Evolutionary conservation across 2,888 invertebrate genomes (phyloP), one percentile per base, ranked within the genome.

Genomic region (Mamestra brassicae): DNA sequence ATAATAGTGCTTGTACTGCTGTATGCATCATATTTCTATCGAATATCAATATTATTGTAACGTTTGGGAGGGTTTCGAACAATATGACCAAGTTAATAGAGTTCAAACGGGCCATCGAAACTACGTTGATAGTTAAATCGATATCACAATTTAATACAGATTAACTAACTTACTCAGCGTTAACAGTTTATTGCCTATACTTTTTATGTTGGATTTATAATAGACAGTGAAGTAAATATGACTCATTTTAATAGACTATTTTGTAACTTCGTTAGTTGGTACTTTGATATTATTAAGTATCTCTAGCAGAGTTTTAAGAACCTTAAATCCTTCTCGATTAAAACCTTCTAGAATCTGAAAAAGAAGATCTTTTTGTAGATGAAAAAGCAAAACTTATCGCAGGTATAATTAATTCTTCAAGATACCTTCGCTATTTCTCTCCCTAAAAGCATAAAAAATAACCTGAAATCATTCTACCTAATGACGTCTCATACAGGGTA

Each of bases 91-190:
- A 52, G 62, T 45, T 72, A 67, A 54, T 77, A 42, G 34, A 64
- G 55, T 71, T 68, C 38, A 47, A 58, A 57, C 68, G 52, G n/a
- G 42, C 69, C 47, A 26, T 61, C n/a, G 38, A 65, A 65, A 69
- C 34, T 54, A 52, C 45, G 47, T 54, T 81, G 60, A 74, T 67
- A 68, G 74, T 71, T 81, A 74, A 80, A 81, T 81, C 78, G 74
- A 74, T 81, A 68, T 52, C 52, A 74, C 64, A 81, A 81, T 81
- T 81, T 78, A 74, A 71, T 68, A 81, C 36, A 74, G 57, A 81
- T 81, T 78, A 74, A 72, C 55, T 71, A 45, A 63, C 15, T 68
- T 62, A 74, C 34, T 38, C 38, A 17, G 26, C 45, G 36, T 57
- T 26, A 67, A 38, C n/a, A 57, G 36, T 45, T 26, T 26, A 61